Evolutionary conservation across 2,113 vertebrate genomes (phyloP), one percentile per base, ranked within the genome.

Genomic region (Meleagris gallopavo): DNA sequence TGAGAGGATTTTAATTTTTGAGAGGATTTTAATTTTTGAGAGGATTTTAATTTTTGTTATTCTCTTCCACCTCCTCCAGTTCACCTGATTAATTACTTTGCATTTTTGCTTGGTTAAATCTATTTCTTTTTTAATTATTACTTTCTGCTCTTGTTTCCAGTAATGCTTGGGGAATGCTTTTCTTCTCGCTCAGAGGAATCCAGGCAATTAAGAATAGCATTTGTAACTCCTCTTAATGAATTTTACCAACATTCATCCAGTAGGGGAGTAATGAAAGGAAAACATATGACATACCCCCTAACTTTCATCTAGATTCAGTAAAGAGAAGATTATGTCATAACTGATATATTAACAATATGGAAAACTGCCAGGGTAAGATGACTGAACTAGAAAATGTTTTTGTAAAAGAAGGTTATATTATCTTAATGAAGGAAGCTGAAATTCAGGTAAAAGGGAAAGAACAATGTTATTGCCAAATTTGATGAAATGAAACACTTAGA

Each of bases 181-280:
- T 48, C 36, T 82, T 94, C 8, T 0, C 29, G 24, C 55, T 79
- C 36, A 46, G 9, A 82, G n/a, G 78, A 82, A 67, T 83, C 21
- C 58, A 50, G 81, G 64, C 78, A 94, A 89, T 58, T 71, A 73
- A 93, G 78, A 84, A 76, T 5, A 87, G 16, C 40, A 84, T 90
- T 91, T 73, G 24, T 83, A 92, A 80, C 41, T 50, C 43, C 54
- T 67, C 36, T 76, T 87, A 87, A 95, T 89, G 41, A 88, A 83
- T 94, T 92, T 89, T 76, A 85, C 29, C 29, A 80, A 64, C 48
- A 50, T 66, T 12, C 11, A 80, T 89, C 19, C 14, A 91, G 45
- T 71, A 83, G 55, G 25, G 29, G 34, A 85, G 55, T 94, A 94
- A 95, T 60, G 67, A 89, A 96, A 96, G 58, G 19, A 90, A 97